Evolutionary conservation across 1,140 invertebrate genomes (phyloP).

Genomic region (Orchestia grillus): DNA sequence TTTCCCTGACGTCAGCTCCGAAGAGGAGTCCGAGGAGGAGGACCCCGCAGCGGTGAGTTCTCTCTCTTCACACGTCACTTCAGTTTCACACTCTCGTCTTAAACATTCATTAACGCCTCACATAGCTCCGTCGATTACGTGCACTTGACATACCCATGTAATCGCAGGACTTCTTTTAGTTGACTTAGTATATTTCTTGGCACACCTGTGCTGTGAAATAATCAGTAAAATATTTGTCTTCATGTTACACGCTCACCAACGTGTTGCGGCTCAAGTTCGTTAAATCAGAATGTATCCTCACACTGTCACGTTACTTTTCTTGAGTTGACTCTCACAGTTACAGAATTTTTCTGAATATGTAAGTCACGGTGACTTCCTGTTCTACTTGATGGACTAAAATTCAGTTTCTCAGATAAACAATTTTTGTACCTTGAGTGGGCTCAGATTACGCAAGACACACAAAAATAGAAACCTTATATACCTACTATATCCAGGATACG

Average conservation of each 20-base stretch:
- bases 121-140: too few species aligned
- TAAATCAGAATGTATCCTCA: not conserved
- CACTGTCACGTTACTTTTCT: not conserved
- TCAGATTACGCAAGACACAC: not conserved
- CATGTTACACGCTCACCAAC: not conserved
- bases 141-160: too few species aligned
- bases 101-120: not conserved
- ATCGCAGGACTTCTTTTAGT: not conserved
- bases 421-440: not conserved
- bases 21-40: conserved; percentile 44
- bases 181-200: not conserved
- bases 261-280: not conserved
- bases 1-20: conserved; percentile 18
- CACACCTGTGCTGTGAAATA: not conserved
- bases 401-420: not conserved
- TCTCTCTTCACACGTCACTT: not conserved
- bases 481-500: not conserved
- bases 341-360: too few species aligned
- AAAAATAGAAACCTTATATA: not conserved
- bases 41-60: conserved; percentile 52
- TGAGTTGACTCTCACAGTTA: not conserved
- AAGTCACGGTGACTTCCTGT: too few species aligned
- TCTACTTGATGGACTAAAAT: not conserved
- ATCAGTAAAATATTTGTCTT: not conserved
- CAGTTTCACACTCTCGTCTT: not conserved